Conservation (phyloP, 2,113 vertebrate genomes). For the Solea solea region DNA sequence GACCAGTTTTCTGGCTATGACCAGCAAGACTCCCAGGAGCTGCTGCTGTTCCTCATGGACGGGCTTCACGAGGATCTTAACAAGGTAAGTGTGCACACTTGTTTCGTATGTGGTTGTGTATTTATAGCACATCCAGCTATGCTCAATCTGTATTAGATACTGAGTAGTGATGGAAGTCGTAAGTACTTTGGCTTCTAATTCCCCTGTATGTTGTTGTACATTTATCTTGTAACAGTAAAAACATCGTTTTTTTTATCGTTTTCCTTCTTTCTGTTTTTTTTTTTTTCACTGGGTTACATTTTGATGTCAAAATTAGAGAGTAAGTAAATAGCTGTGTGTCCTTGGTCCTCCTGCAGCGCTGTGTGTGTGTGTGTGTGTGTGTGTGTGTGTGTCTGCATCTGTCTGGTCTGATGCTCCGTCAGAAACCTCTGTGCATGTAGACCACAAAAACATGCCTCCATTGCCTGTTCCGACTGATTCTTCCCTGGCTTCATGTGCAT, state of each 20-base stretch:
- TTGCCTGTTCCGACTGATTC: conserved; percentile 54
- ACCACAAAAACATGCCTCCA: conserved; percentile 66
- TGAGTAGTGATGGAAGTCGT: conserved; percentile 1
- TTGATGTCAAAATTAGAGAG: conserved; percentile 83
- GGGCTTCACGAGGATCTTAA: conserved; percentile 98
- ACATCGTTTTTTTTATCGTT: conserved; percentile 57
- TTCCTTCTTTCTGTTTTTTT: conserved; percentile 66
- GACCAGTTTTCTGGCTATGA: conserved; percentile 93
- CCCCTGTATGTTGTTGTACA: conserved; percentile 48
- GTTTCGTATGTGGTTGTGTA: neutral
- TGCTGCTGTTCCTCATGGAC: conserved; percentile 98
- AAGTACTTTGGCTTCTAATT: conserved; percentile 19
- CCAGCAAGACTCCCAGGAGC: conserved; percentile 97
- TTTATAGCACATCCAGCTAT: neutral
- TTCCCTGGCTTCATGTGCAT: conserved; percentile 44
- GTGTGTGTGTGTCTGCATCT: conserved; percentile 55
- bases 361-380: too few relatives aligned
- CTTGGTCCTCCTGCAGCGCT: conserved; percentile 56
- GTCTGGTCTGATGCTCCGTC: conserved; percentile 67
- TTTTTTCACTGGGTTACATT: conserved; percentile 75
- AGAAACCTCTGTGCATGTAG: conserved; percentile 68
- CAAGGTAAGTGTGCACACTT: conserved; percentile 83
- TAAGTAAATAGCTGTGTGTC: conserved; percentile 80
- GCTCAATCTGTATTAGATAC: conserved; percentile 2
- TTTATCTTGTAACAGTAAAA: conserved; percentile 49